A percentile compares a stretch with the other conserved stretches of the same genome.
These are phyloP conservation scores for Anthopleura sola DNA, from an alignment of 64 coral and sea anemone species.

Conservation along the genomic window DNA sequence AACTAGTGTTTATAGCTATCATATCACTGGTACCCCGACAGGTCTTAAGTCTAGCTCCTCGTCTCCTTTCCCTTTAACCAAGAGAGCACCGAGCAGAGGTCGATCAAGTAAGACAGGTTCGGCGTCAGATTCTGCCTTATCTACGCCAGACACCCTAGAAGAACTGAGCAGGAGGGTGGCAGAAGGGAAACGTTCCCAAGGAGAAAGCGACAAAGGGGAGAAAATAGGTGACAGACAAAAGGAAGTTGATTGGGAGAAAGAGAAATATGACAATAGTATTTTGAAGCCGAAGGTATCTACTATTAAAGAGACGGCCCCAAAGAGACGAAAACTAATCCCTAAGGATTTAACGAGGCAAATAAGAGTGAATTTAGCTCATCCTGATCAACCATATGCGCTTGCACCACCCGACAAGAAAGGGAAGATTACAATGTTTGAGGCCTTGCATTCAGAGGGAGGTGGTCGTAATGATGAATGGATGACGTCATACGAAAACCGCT, in stretches of 20 bases:
- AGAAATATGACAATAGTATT: neutral
- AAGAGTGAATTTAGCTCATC: neutral
- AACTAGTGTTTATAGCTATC: neutral
- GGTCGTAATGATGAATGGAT: neutral
- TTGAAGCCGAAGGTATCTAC: neutral
- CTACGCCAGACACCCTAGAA: constrained; percentile 7
- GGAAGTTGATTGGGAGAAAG: too few relatives aligned
- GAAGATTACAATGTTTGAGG: constrained; percentile 1
- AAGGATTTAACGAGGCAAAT: neutral
- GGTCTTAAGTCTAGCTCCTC: neutral
- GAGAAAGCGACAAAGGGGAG: neutral
- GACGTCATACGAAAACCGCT: neutral
- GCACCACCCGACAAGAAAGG: neutral
- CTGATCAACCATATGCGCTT: neutral
- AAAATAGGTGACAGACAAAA: neutral
- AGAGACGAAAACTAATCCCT: neutral
- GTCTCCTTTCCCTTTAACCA: neutral
- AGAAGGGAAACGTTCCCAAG: neutral
- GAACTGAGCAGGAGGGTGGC: neutral
- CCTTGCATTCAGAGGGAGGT: neutral
- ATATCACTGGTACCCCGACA: neutral
- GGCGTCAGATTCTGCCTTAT: neutral
- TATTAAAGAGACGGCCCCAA: neutral
- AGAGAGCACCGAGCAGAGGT: neutral
- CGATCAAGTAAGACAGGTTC: neutral